Base-by-base conservation (phyloP, 2,113 vertebrate species). In the Cebus imitator region DNA sequence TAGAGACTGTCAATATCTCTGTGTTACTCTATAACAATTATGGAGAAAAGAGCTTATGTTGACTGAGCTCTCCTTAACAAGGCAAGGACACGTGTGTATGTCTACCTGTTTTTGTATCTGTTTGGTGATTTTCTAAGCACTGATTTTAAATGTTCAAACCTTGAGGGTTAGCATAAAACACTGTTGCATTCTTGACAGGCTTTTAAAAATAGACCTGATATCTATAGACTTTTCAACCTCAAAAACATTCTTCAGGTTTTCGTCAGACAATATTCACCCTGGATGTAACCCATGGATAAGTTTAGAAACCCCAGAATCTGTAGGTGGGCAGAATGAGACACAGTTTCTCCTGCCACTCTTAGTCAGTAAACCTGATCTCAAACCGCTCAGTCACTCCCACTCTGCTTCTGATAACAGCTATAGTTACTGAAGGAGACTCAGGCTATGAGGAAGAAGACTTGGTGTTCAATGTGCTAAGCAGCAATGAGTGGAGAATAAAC, bases 121-220 rank as follows among this genome's bases (percentile, higher is more conserved):
- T 50, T 13, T 85, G 35, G 14, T 75, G 48, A 89, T 66, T 91
- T 97, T 91, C 86, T 76, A 80, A 93, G 21, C 57, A 91, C 87
- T 80, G 27, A 57, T 57, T 73, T 95, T 18, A 72, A 55, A 52
- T 37, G 92, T 92, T 86, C 52, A 90, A 97, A 94, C 66, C 79
- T 30, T n/a, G 16, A 21, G 40, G 58, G 6, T 95, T 37, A 70
- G 32, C 27, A 75, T n/a, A 91, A 96, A 93, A 57, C 43, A 68
- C 2, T 8, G 1, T 20, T 66, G 4, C 58, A 45, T 81, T 92
- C 68, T 82, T 81, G 30, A 87, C 35, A 52, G 43, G 18, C 40
- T 79, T 94, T 94, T 81, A 48, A 92, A 95, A 96, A 58, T n/a
- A 88, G 13, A 88, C 5, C 18, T 86, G 50, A 27, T 57, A 57